A percentile compares a stretch with the other conserved stretches of the same genome.
Evolutionary conservation across 2,113 vertebrate species (phyloP).

Genomic region (Chroicocephalus ridibundus): DNA sequence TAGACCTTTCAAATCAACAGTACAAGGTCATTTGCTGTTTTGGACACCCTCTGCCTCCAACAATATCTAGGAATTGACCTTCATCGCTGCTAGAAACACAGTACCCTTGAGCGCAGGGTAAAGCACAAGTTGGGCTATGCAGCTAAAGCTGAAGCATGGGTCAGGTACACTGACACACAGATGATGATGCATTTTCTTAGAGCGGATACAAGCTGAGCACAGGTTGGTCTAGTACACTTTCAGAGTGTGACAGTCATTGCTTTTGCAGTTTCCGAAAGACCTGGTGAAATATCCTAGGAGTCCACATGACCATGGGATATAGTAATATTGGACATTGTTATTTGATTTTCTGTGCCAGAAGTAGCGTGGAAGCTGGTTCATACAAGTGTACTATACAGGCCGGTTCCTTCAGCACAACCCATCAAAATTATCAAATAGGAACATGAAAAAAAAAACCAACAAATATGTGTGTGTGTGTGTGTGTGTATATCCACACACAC

Average conservation of each 20-base stretch:
- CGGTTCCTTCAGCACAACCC: background rate
- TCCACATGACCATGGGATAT: background rate
- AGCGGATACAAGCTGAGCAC: background rate
- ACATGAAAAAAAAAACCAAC: background rate
- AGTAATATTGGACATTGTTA: background rate
- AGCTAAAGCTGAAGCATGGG: background rate
- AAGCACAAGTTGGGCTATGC: fast-evolving
- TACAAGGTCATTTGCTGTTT: background rate
- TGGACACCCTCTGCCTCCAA: background rate
- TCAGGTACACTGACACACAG: background rate
- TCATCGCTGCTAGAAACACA: background rate
- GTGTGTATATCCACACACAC: too few relatives aligned
- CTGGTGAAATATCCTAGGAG: background rate
- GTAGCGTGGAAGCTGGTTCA: background rate
- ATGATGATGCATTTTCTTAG: background rate
- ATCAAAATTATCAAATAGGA: background rate
- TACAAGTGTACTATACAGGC: fast-evolving
- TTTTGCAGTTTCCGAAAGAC: background rate
- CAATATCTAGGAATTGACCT: background rate
- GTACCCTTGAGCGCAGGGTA: background rate
- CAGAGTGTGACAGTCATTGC: background rate
- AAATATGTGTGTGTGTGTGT: too few relatives aligned
- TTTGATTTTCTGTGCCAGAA: background rate
- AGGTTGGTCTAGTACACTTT: background rate
- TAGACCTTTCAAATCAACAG: background rate